Evolutionary conservation across 2,888 invertebrate genomes (phyloP).

Genomic region (Acrobeloides nanus): DNA sequence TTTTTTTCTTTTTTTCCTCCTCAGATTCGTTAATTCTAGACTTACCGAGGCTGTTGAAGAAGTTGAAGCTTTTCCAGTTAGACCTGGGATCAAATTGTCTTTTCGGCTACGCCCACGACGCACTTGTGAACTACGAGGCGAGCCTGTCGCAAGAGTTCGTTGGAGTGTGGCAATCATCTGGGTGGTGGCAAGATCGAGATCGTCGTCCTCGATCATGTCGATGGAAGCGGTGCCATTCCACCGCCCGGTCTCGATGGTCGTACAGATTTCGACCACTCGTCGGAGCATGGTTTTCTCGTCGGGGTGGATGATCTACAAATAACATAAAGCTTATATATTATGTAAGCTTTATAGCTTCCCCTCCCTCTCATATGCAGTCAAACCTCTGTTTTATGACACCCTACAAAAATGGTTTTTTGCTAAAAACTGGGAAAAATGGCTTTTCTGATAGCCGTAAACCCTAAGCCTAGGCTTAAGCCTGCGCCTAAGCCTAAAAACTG

Average conservation of each 20-base stretch:
- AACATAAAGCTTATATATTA: neutral
- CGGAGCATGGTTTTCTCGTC: slow-evolving; percentile 40
- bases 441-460: slow-evolving; percentile 22
- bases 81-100: no score
- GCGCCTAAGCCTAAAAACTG: neutral
- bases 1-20: no score
- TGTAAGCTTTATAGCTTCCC: slow-evolving; percentile 3
- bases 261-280: slow-evolving; percentile 40
- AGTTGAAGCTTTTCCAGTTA: no score
- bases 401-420: neutral
- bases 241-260: slow-evolving; percentile 36
- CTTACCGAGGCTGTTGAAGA: no score
- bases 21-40: no score
- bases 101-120: no score
- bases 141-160: no score
- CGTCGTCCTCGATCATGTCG: slow-evolving; percentile 37
- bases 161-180: slow-evolving; percentile 3
- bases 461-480: slow-evolving; percentile 9
- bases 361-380: no score
- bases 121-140: no score
- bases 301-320: neutral
- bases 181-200: slow-evolving; percentile 6
- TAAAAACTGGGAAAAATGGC: neutral
- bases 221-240: slow-evolving; percentile 39
- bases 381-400: neutral